Conservation (phyloP, 2,113 vertebrate species). For the Forbesichthys papilliferus region DNA sequence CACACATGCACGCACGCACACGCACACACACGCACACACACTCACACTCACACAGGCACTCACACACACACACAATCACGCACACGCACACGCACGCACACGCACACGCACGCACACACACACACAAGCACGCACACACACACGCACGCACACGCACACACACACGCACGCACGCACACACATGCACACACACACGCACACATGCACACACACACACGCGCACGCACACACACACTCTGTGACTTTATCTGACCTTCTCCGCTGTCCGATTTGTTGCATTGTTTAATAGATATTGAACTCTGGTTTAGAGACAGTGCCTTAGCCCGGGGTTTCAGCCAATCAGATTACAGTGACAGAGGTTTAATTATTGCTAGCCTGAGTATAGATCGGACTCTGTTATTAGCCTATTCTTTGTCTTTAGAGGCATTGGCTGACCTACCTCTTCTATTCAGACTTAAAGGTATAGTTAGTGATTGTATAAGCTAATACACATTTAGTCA, state of each 20-base stretch:
- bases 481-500: no score
- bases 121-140: background rate
- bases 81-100: background rate
- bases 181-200: constrained; percentile 8
- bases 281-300: constrained; percentile 43
- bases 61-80: no score
- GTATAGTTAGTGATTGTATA: no score
- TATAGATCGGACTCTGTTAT: constrained; percentile 2
- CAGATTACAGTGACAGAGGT: constrained; percentile 13
- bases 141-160: no score
- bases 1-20: no score
- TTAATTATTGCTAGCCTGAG: constrained; percentile 35
- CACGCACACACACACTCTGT: constrained; percentile 11
- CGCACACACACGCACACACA: no score
- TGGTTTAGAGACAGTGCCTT: constrained; percentile 24
- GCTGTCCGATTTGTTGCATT: constrained; percentile 18
- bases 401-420: no score
- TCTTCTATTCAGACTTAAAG: background rate
- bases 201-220: constrained; percentile 10
- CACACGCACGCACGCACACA: constrained; percentile 11
- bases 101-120: constrained; percentile 25
- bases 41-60: no score
- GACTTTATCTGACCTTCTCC: constrained; percentile 62
- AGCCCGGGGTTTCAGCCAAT: constrained; percentile 18
- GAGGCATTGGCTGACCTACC: no score